Evolutionary conservation across 2,888 invertebrate genomes (phyloP), one percentile per base, ranked within the genome.

Genomic region (Mesorhabditis belari): DNA sequence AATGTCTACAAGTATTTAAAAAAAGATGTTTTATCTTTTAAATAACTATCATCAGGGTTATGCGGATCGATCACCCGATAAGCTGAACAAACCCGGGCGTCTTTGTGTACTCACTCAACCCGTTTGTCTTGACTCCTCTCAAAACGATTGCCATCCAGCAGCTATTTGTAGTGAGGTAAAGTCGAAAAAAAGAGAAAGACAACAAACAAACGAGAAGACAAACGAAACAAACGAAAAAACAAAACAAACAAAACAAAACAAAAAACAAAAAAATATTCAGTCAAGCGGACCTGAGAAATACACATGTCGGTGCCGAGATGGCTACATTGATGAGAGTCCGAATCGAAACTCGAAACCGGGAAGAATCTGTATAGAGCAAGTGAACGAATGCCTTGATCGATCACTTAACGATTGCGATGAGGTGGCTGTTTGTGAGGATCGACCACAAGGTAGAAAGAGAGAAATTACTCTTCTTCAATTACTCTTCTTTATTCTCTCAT

Each of bases 301-400:
- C 82, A 90, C 91, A 0, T 93, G 93, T 82, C 89, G 90, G 72
- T 92, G 92, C 78, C 86, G 87, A 58, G 90, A 91, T 81, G 91
- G 88, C 3, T 89, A 85, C 81, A 86, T 87, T 0, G 90, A 90
- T 82, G 73, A 77, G 55, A 76, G 74, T 6, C 79, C 77, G 3
- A 72, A 77, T 58, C 64, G 62, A 26, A 25, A 27, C 12, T 54
- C 63, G 24, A 61, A 72, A 17, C 79, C 80, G 4, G 80, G 80
- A 17, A 61, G 80, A 35, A 64, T 80, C 19, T 80, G 80, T 56
- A 67, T 73, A 28, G 75, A 75, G 50, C 53, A 58, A 65, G 58
- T 76, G 25, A 81, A 81, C 63, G 81, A 80, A 57, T 81, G 81
- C 55, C 65, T 81, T 27, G 77, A 77, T 51, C 61, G 76, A 6